Evolutionary conservation across 2,888 invertebrate species (phyloP).

Genomic region (Hemithea aestivaria): DNA sequence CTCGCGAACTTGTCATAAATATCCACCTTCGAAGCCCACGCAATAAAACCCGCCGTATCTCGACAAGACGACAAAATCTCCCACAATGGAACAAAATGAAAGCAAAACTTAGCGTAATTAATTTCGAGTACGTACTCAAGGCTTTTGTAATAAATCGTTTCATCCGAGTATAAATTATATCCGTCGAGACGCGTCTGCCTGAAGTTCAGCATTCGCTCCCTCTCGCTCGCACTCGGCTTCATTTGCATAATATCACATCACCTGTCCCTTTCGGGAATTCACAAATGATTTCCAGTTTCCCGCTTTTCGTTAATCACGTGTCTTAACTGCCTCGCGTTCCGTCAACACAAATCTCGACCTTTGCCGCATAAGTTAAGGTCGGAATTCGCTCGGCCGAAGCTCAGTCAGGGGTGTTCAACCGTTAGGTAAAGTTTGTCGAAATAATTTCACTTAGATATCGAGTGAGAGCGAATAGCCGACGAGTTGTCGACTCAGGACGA

Average conservation of each 20-base stretch:
- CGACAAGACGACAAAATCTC: constrained; percentile 53
- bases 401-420: constrained; percentile 48
- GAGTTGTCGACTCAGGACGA: constrained; percentile 62
- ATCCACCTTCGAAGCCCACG: constrained; percentile 41
- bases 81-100: constrained; percentile 61
- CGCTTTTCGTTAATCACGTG: constrained; percentile 73
- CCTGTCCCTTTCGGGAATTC: constrained; percentile 71
- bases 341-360: constrained; percentile 35
- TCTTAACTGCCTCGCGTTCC: constrained; percentile 42
- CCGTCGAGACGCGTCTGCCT: constrained; percentile 45
- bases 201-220: constrained; percentile 51
- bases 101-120: constrained; percentile 72
- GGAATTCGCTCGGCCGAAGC: constrained; percentile 29
- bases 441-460: constrained; percentile 71
- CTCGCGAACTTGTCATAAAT: constrained; percentile 47
- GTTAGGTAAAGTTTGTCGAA: constrained; percentile 69
- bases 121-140: constrained; percentile 76
- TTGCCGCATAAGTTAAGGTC: constrained; percentile 35
- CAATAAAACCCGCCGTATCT: constrained; percentile 47
- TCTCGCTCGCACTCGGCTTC: constrained; percentile 49
- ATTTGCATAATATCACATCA: constrained; percentile 72
- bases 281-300: constrained; percentile 76
- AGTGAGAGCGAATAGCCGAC: constrained; percentile 57
- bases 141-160: constrained; percentile 79
- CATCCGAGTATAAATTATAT: constrained; percentile 73